Evolutionary conservation across 1,140 invertebrate genomes (phyloP), one percentile per base, ranked within the genome.

Genomic region (Drosophila burlai): DNA sequence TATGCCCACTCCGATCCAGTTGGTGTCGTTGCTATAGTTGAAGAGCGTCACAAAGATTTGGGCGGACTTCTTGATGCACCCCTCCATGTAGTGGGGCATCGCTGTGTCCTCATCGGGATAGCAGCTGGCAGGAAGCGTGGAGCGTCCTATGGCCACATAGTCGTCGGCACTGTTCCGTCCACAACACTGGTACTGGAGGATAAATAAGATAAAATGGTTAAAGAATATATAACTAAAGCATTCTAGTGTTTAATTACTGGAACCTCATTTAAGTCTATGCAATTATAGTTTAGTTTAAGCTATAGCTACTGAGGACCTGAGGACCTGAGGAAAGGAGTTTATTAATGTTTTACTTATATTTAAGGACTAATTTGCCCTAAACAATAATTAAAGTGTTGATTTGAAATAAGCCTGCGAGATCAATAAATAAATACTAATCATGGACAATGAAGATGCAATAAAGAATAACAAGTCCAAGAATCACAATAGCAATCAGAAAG

Each of bases 161-260:
- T 92, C 91, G 29, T 87, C 72, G 16, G 91, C 81, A 24, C 81
- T 63, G 38, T 78, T 62, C 13, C 72, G 75, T 13, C 91, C 91
- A 58, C 91, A 92, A 47, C 91, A 92, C 2, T 82, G 36, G 18
- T 84, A 91, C 91, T 92, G n/a, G 3, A 52, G 11, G 8, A 11
- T 18, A 15, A 52, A 18, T 0, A 11, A 6, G 6, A 8, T 29
- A 0, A 50, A 13, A 50, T 6, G 47, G 9, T 29, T 11, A 50
- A n/a, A 29, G 8, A 29, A 46, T 46, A 7, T 21, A 21, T 43
- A 10, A 43, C 9, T 43, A n/a, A 43, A n/a, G 8, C 0, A 15
- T 34, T 10, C 3, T 26, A 31, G 34, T 34, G 2, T 11, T 34
- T 4, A 34, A 34, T 34, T 34, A 34, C 34, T 34, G 34, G 10